Percentiles rank a stretch among this genome's conserved stretches.
phyloP scores from a whole-genome alignment of 2,888 invertebrate species.

The Oxystoma pomonae region DNA sequence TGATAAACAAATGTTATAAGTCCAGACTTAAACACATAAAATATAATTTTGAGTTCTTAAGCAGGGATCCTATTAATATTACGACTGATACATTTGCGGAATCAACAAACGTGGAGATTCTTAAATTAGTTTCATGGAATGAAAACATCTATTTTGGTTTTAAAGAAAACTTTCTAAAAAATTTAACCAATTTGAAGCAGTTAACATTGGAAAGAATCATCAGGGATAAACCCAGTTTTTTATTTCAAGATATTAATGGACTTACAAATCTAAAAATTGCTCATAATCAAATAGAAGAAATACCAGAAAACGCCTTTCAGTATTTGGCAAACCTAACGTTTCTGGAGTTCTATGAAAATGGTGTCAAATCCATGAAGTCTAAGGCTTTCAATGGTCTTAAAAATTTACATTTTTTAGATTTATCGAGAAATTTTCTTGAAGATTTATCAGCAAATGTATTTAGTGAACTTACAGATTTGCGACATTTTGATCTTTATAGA shows the following conservation, averaged over 20 bases:
- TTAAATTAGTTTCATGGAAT: neutral
- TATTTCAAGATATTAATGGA: neutral
- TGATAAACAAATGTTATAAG: neutral
- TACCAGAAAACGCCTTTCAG: neutral
- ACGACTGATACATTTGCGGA: neutral
- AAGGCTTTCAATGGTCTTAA: neutral
- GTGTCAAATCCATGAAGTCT: neutral
- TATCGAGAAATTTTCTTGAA: neutral
- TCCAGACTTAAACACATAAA: neutral
- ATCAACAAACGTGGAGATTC: neutral
- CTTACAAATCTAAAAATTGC: neutral
- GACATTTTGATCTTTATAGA: neutral
- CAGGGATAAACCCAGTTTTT: neutral
- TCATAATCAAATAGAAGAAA: neutral
- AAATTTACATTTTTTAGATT: neutral
- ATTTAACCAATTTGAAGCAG: neutral
- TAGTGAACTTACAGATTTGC: neutral
- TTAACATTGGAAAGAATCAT: neutral
- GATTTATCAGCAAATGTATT: neutral
- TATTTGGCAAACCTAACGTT: neutral
- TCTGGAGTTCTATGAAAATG: neutral
- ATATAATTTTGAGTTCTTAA: neutral
- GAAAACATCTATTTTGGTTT: neutral
- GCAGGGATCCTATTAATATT: neutral
- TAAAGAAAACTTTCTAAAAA: neutral